Base-by-base conservation (phyloP, 2,797 vertebrate species). In the Dendrocincla fuliginosa region DNA sequence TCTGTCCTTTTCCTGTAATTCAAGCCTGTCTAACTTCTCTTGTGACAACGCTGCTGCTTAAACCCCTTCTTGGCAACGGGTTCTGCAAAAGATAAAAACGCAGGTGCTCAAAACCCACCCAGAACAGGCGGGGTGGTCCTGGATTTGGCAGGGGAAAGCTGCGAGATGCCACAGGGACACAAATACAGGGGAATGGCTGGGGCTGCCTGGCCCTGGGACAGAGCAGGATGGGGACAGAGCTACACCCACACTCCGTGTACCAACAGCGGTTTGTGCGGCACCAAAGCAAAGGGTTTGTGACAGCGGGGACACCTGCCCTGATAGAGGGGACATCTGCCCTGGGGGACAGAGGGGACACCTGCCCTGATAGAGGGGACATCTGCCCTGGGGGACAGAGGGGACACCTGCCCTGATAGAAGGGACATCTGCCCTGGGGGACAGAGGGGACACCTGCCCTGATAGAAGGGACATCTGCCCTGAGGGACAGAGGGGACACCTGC, bases 161-260 rank as follows among this genome's bases (percentile, higher is more conserved):
- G 17, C 9, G 28, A 44, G 17, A 2, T 6, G 33, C 5, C 28
- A n/a, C 14, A 39, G 0, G 1, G 8, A 37, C 23, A 41, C 9
- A 49, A 37, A 25, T 5, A 10, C 53, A 42, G n/a, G 12, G 15
- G 10, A 18, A 55, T 16, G 10, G 3, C 3, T 1, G 4, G 8
- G 8, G 7, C 19, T 15, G 32, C 10, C 15, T 4, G 2, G 23
- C 9, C 3, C 9, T 15, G 53, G 9, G 13, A 12, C 5, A 33
- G 49, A 9, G 3, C 47, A 16, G 28, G 10, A 16, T 5, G 7
- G 6, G 3, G 20, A 13, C 6, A 1, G 9, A 47, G 42, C 5
- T 6, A 28, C 63, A 25, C 11, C 11, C 23, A 13, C 42, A 17
- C 17, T 11, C 42, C 16, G 4, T 8, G 33, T 10, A 19, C 25